These are phyloP conservation scores for Drosophila jambulina DNA, from an alignment of 1,140 invertebrate genomes.

Conservation along the genomic window DNA sequence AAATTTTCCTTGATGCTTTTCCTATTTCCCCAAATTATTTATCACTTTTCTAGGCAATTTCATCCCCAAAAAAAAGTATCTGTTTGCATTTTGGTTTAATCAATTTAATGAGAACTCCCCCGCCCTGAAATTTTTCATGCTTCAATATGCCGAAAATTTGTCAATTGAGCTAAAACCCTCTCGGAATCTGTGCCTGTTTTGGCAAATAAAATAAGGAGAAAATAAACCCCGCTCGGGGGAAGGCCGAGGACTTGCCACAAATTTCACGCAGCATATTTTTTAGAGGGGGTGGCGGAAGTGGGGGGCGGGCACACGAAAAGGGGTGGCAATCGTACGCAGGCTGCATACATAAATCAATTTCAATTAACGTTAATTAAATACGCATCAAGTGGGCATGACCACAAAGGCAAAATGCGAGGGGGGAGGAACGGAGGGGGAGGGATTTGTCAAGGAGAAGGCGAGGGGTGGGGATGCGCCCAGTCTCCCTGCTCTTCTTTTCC, in stretches of 20 bases:
- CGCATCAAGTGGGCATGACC: slow-evolving; percentile 83
- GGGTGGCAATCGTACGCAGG: slow-evolving; percentile 51
- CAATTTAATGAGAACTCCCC: slow-evolving; percentile 57
- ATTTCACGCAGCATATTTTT: slow-evolving; percentile 67
- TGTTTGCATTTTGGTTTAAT: slow-evolving; percentile 58
- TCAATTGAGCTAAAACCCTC: slow-evolving; percentile 33
- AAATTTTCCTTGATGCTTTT: neutral
- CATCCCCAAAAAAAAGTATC: neutral
- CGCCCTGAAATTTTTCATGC: slow-evolving; percentile 53
- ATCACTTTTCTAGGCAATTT: slow-evolving; percentile 5
- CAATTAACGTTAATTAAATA: slow-evolving; percentile 84
- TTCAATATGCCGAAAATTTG: slow-evolving; percentile 66
- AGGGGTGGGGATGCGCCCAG: neutral
- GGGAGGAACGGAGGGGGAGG: neutral
- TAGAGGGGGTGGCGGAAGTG: neutral
- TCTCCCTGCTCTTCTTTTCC: neutral
- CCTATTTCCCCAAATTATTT: slow-evolving; percentile 1
- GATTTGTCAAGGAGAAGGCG: neutral
- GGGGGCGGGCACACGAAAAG: neutral
- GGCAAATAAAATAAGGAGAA: slow-evolving; percentile 10
- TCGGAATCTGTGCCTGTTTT: slow-evolving; percentile 1
- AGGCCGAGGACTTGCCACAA: slow-evolving; percentile 46
- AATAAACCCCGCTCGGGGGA: slow-evolving; percentile 6
- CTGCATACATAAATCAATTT: slow-evolving; percentile 83
- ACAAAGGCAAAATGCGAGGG: slow-evolving; percentile 55